Conservation (phyloP, 2,888 invertebrate genomes). For the Megaustenia siamemsis region DNA sequence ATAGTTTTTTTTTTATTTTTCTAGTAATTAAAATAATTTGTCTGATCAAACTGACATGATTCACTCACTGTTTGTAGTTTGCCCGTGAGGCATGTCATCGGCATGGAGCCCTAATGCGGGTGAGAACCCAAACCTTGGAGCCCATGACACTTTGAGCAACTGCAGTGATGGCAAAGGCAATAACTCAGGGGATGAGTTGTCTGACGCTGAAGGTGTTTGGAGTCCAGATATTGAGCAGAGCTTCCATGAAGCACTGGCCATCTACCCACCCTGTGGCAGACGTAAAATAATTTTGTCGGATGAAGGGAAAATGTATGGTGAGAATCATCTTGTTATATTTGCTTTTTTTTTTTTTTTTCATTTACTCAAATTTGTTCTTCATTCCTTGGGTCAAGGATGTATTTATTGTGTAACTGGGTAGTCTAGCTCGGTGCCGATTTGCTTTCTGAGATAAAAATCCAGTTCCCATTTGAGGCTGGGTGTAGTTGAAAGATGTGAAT, state of each 20-base stretch:
- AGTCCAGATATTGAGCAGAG: constrained; percentile 99
- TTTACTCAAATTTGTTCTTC: too few species aligned
- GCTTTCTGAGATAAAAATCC: too few species aligned
- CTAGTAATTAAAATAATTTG: too few species aligned
- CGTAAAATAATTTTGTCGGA: constrained; percentile 99
- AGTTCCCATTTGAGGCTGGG: too few species aligned
- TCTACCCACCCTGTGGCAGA: constrained; percentile 99
- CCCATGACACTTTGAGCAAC: constrained; percentile 53
- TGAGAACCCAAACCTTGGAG: constrained; percentile 51
- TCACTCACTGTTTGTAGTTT: constrained; percentile 2
- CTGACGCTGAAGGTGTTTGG: constrained; percentile 99
- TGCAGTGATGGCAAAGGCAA: constrained; percentile 81
- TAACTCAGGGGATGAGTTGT: constrained; percentile 93
- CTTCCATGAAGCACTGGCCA: constrained; percentile 99
- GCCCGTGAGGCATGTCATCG: constrained; percentile 61
- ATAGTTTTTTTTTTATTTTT: neutral
- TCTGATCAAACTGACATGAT: neutral
- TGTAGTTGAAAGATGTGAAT: too few species aligned
- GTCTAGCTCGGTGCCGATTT: too few species aligned
- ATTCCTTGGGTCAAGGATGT: too few species aligned
- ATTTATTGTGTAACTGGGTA: too few species aligned
- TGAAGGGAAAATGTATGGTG: constrained; percentile 99
- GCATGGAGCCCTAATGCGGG: constrained; percentile 71
- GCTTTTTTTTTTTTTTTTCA: too few species aligned
- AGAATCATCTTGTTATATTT: too few species aligned